phyloP scores from a whole-genome alignment of 2,888 invertebrate species.

The Aspidapion aeneum region DNA sequence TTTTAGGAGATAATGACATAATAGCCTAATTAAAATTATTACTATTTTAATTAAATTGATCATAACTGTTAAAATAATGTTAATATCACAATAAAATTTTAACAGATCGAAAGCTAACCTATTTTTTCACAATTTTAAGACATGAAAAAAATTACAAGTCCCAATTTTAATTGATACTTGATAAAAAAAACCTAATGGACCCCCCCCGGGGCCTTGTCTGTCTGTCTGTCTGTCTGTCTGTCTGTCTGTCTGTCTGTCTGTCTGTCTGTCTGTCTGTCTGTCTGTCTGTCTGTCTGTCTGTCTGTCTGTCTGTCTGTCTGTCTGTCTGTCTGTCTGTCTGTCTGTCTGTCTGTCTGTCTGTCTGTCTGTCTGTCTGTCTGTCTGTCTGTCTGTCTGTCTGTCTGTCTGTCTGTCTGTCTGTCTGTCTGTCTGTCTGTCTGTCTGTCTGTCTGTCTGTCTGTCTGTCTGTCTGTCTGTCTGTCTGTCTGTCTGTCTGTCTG shows the following conservation, averaged over 20 bases:
- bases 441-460: slow-evolving; percentile 15
- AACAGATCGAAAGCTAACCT: no score
- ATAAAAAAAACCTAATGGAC: background rate
- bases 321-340: slow-evolving; percentile 17
- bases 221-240: slow-evolving; percentile 15
- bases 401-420: slow-evolving; percentile 15
- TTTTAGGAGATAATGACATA: no score
- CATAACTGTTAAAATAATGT: no score
- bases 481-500: slow-evolving; percentile 4
- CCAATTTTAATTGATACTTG: no score
- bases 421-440: slow-evolving; percentile 15
- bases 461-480: slow-evolving; percentile 12
- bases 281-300: slow-evolving; percentile 17
- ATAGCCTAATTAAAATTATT: no score
- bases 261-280: slow-evolving; percentile 15
- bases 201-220: background rate
- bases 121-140: no score
- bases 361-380: slow-evolving; percentile 15
- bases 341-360: slow-evolving; percentile 15
- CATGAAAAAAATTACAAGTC: no score
- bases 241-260: slow-evolving; percentile 15
- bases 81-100: no score
- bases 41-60: no score
- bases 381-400: slow-evolving; percentile 15
- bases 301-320: slow-evolving; percentile 17